Evolutionary conservation across 1,140 invertebrate genomes (phyloP), one percentile per base, ranked within the genome.

Genomic region (Aphaenogaster ashmeadi): DNA sequence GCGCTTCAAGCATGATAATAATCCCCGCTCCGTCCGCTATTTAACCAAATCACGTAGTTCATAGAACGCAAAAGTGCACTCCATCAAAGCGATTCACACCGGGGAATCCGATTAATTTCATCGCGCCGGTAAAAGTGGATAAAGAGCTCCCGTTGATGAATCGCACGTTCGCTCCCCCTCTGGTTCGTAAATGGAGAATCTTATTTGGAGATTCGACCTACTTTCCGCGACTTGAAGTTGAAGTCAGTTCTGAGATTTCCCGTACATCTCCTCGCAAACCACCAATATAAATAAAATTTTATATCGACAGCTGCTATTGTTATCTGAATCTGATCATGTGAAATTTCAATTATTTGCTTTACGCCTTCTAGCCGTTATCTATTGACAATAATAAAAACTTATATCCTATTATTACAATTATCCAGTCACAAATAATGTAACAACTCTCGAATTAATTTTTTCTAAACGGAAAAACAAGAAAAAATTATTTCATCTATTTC

Each of bases 41-140:
- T 89, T 87, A 90, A 90, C 69, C 71, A 77, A 89, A 89, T 79
- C 75, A 87, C 27, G 67, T 60, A 56, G 58, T 64, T 86, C 47
- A 83, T 71, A 50, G 50, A 88, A 78, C 56, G 79, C 41, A 71
- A 21, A 66, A 87, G 56, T 77, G 69, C 54, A 52, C 56, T 67
- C 47, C 58, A 56, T 89, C 72, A 27, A 78, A 74, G 21, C 58
- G 66, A 80, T 87, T 86, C 78, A 67, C 69, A 72, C 50, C 47
- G 11, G 66, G 79, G 72, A 52, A 74, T 75, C 41, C 52, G 50
- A 83, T 83, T 83, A 83, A 83, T 36, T 67, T 36, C 27, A 75
- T 56, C 58, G 47, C 54, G n/a, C 41, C 27, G n/a, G 47, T 81
- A 81, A 81, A 81, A 81, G 66, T 81, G 66, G 79, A 81, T 81